Conservation (phyloP, 2,113 vertebrate genomes). For the Vanacampus margaritifer region DNA sequence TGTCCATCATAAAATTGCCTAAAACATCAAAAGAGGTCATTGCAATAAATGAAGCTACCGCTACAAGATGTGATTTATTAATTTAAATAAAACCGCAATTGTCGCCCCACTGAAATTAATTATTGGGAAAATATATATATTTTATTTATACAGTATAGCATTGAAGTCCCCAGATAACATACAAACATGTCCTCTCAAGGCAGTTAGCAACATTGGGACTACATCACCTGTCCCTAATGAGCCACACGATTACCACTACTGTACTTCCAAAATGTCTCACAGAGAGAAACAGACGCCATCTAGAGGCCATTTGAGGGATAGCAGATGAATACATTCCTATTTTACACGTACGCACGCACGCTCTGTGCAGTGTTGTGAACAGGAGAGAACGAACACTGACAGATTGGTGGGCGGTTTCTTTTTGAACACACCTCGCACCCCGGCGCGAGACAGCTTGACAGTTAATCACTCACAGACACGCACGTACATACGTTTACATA, state of each 20-base stretch:
- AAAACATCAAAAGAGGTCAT: too few relatives aligned
- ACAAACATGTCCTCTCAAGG: background rate
- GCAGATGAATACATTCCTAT: background rate
- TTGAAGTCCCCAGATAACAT: background rate
- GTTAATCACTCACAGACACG: slow-evolving; percentile 17
- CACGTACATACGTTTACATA: slow-evolving; percentile 7
- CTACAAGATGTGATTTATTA: background rate
- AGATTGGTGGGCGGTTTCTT: slow-evolving; percentile 4
- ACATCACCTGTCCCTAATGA: background rate
- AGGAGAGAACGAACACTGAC: background rate
- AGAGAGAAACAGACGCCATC: slow-evolving; percentile 12
- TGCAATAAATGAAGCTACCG: background rate
- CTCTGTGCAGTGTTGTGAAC: slow-evolving; percentile 44
- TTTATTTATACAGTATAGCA: background rate
- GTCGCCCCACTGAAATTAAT: background rate
- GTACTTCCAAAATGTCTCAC: background rate
- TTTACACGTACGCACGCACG: background rate
- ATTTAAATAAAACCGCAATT: background rate
- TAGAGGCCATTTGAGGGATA: slow-evolving; percentile 25
- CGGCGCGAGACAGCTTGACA: slow-evolving; percentile 27
- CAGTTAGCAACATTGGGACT: background rate
- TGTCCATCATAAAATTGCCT: background rate
- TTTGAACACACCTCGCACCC: slow-evolving; percentile 6
- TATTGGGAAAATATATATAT: too few relatives aligned
- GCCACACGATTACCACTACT: background rate